Percentiles rank a stretch among this genome's conserved stretches.
Conservation (phyloP, 2,888 invertebrate species). For the Coleophora flavipennella region DNA sequence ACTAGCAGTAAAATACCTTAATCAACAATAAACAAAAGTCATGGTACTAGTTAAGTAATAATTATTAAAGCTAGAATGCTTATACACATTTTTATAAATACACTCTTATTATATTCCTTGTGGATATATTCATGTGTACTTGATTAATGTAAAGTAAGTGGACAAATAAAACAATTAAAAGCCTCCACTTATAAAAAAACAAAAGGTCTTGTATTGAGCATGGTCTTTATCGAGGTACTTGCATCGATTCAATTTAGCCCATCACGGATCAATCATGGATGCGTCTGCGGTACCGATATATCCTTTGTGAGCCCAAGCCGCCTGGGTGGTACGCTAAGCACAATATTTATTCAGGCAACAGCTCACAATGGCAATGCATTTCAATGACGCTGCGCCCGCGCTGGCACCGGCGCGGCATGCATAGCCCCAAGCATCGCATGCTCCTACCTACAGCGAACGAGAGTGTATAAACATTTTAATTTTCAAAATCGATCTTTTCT, state of each 20-base stretch:
- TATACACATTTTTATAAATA: too few species aligned
- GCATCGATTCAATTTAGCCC: conserved; percentile 38
- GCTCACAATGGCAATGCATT: conserved; percentile 64
- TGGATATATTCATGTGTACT: too few species aligned
- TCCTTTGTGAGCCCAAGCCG: conserved; percentile 43
- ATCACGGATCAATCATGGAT: conserved; percentile 61
- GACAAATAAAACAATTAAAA: too few species aligned
- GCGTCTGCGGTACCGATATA: conserved; percentile 12
- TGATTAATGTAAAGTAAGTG: too few species aligned
- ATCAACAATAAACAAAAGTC: too few species aligned
- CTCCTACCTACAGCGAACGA: conserved; percentile 1
- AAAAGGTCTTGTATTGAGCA: conserved; percentile 7
- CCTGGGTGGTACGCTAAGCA: conserved; percentile 61
- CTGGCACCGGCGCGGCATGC: conserved; percentile 10
- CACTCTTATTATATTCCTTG: too few species aligned
- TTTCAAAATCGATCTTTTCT: too few species aligned
- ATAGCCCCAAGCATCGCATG: conserved; percentile 3
- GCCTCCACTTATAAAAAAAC: too few species aligned
- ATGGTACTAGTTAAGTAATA: too few species aligned
- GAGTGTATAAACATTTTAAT: conserved; percentile 1
- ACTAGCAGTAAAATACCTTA: too few species aligned
- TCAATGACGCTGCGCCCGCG: conserved; percentile 40
- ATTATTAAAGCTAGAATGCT: too few species aligned
- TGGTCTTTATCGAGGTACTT: conserved; percentile 20
- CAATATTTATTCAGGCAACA: conserved; percentile 63